A percentile compares a stretch with the other conserved stretches of the same genome.
phyloP scores from a whole-genome alignment of 2,888 invertebrate species.

The Tinea pellionella region DNA sequence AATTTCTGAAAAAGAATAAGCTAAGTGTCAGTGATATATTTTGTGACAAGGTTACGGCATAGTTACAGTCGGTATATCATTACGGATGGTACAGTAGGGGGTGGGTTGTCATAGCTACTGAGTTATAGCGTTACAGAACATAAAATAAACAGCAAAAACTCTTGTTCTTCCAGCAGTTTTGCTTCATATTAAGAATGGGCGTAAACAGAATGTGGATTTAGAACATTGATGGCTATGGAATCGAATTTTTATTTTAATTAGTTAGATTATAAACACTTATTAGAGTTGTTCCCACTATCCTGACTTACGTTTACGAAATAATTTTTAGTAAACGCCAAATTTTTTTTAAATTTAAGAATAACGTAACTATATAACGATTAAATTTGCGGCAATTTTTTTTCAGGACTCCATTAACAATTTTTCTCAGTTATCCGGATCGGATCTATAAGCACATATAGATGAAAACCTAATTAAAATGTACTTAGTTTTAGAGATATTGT shows the following conservation, averaged over 20 bases:
- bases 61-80: constrained; percentile 41
- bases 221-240: constrained; percentile 39
- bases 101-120: constrained; percentile 47
- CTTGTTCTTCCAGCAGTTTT: constrained; percentile 68
- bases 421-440: no score
- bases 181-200: constrained; percentile 69
- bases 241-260: constrained; percentile 18
- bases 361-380: no score
- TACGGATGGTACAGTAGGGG: constrained; percentile 36
- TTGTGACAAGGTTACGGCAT: constrained; percentile 1
- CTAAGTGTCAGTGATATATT: background rate
- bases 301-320: no score
- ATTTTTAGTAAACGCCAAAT: no score
- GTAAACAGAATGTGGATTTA: constrained; percentile 64
- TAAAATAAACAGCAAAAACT: constrained; percentile 68
- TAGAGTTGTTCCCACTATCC: no score
- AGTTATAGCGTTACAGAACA: constrained; percentile 66
- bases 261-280: no score
- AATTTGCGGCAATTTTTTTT: no score
- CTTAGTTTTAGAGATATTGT: no score
- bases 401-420: no score
- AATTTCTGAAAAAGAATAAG: background rate
- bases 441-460: no score
- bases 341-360: no score
- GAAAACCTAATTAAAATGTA: no score